These are phyloP conservation scores for Synanceia verrucosa DNA, from an alignment of 2,797 vertebrate species.

Conservation along the genomic window DNA sequence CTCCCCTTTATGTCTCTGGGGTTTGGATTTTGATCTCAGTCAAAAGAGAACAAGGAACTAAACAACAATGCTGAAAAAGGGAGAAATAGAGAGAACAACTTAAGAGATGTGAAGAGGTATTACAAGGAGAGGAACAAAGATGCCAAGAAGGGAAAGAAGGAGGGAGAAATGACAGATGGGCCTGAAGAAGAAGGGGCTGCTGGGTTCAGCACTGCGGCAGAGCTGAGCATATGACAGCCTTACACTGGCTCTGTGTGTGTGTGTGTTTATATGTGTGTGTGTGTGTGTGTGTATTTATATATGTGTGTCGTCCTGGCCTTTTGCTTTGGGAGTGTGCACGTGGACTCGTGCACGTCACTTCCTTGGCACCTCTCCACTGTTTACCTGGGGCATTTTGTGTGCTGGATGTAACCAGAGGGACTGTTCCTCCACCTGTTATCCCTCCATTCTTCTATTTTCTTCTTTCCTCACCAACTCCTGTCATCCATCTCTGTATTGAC, in stretches of 20 bases:
- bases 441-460: conserved; percentile 52
- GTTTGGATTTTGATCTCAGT: conserved; percentile 39
- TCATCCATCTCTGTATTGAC: conserved; percentile 61
- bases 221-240: conserved; percentile 74
- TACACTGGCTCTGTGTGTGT: conserved; percentile 51
- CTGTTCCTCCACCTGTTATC: conserved; percentile 67
- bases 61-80: not conserved
- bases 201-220: conserved; percentile 75
- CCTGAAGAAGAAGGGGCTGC: conserved; percentile 66
- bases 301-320: conserved; percentile 8
- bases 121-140: conserved; percentile 17
- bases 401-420: conserved; percentile 58
- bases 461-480: conserved; percentile 34
- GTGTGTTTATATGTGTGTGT: conserved; percentile 33
- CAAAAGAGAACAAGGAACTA: conserved; percentile 13
- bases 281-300: conserved; percentile 14
- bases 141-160: conserved; percentile 13
- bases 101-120: conserved; percentile 39
- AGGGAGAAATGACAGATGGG: conserved; percentile 72
- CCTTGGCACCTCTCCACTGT: conserved; percentile 67
- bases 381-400: conserved; percentile 61
- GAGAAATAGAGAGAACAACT: not conserved
- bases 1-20: conserved; percentile 5
- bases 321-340: conserved; percentile 1
- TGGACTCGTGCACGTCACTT: conserved; percentile 32